Percentiles rank a stretch among this genome's conserved stretches.
Evolutionary conservation across 2,888 invertebrate genomes (phyloP).

Genomic region (Drosophila trichaetosa): DNA sequence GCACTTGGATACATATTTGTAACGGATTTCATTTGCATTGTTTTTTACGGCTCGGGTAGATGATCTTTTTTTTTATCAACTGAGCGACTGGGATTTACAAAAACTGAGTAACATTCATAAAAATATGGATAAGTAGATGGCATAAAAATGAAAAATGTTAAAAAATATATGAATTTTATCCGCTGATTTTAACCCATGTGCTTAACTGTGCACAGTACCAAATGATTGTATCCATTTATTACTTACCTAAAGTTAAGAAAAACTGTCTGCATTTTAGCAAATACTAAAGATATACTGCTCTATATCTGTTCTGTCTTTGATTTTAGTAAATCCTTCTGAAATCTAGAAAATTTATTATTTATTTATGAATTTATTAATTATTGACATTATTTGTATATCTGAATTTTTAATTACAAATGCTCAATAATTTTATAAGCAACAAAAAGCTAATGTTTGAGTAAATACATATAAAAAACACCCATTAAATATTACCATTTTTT

Average conservation of each 20-base stretch:
- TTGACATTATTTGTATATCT: neutral
- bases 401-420: neutral
- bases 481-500: neutral
- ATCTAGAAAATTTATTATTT: neutral
- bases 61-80: neutral
- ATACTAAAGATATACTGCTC: neutral
- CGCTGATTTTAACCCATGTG: neutral
- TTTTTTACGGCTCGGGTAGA: neutral
- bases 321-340: neutral
- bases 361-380: neutral
- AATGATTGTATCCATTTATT: neutral
- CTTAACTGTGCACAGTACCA: neutral
- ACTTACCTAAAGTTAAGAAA: neutral
- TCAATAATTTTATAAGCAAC: neutral
- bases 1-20: neutral
- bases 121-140: neutral
- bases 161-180: neutral
- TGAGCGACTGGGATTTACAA: neutral
- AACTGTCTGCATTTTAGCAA: neutral
- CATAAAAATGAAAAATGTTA: neutral
- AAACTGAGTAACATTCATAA: neutral
- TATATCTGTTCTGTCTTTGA: neutral
- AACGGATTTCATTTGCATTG: slow-evolving; percentile 4
- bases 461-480: too few species aligned
- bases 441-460: neutral